These are phyloP conservation scores for Ptiloglossa arizonensis DNA, from an alignment of 1,140 invertebrate genomes.

Conservation along the genomic window DNA sequence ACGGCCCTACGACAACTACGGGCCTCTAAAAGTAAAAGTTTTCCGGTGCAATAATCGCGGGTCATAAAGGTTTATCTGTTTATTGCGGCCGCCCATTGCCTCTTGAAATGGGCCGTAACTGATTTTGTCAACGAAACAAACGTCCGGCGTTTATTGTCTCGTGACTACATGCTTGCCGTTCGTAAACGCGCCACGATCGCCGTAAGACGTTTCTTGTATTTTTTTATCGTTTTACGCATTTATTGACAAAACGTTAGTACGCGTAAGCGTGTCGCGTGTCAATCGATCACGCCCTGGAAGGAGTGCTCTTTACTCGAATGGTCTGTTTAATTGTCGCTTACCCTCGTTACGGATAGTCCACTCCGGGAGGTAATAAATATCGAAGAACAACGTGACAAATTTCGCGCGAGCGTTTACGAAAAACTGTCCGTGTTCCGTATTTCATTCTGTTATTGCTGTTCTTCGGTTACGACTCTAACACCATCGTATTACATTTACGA, in stretches of 20 bases:
- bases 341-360: neutral
- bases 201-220: neutral
- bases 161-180: neutral
- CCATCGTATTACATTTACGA: too few species aligned
- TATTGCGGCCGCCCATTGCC: slow-evolving; percentile 70
- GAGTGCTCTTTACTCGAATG: neutral
- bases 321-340: neutral
- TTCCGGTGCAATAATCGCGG: slow-evolving; percentile 70
- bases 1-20: neutral
- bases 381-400: neutral
- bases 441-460: neutral
- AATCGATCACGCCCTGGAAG: slow-evolving; percentile 14
- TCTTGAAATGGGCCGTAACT: slow-evolving; percentile 62
- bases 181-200: neutral
- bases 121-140: slow-evolving; percentile 70
- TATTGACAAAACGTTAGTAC: slow-evolving; percentile 29
- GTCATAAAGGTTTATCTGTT: slow-evolving; percentile 75
- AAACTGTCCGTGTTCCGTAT: too few species aligned
- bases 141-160: slow-evolving; percentile 10
- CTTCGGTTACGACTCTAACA: too few species aligned
- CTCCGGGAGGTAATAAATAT: neutral
- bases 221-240: slow-evolving; percentile 60
- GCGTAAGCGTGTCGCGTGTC: slow-evolving; percentile 49
- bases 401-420: neutral
- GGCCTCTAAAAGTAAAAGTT: slow-evolving; percentile 69